Evolutionary conservation across 2,113 vertebrate genomes (phyloP).

Genomic region (Perccottus glenii): DNA sequence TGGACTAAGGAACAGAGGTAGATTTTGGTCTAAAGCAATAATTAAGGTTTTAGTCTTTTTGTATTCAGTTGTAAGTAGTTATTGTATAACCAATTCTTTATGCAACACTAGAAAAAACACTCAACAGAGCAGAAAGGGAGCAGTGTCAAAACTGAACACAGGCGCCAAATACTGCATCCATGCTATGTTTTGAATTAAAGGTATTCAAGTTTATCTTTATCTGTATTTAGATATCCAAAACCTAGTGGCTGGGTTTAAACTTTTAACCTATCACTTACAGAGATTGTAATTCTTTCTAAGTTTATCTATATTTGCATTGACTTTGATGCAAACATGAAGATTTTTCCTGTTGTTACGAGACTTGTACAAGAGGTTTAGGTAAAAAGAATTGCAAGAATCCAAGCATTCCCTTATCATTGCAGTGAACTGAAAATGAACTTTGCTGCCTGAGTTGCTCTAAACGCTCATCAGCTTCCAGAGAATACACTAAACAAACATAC

Average conservation of each 20-base stretch:
- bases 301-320: background rate
- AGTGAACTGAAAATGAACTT: slow-evolving; percentile 38
- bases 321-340: background rate
- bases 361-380: background rate
- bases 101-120: too few relatives aligned
- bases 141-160: too few relatives aligned
- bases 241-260: background rate
- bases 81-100: too few relatives aligned
- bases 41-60: too few relatives aligned
- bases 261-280: background rate
- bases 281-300: background rate
- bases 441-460: slow-evolving; percentile 21
- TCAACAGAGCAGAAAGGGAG: too few relatives aligned
- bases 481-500: slow-evolving; percentile 15
- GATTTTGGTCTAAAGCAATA: too few relatives aligned
- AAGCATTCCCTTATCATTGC: slow-evolving; percentile 24
- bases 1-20: too few relatives aligned
- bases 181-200: background rate
- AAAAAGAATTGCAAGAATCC: slow-evolving; percentile 19
- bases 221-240: background rate
- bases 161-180: background rate
- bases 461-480: slow-evolving; percentile 33
- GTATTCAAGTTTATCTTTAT: background rate
- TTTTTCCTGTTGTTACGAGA: background rate
- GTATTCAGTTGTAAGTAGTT: too few relatives aligned